Base-by-base conservation (phyloP, 1,140 invertebrate genomes). In the Alviniconcha marisindica region DNA sequence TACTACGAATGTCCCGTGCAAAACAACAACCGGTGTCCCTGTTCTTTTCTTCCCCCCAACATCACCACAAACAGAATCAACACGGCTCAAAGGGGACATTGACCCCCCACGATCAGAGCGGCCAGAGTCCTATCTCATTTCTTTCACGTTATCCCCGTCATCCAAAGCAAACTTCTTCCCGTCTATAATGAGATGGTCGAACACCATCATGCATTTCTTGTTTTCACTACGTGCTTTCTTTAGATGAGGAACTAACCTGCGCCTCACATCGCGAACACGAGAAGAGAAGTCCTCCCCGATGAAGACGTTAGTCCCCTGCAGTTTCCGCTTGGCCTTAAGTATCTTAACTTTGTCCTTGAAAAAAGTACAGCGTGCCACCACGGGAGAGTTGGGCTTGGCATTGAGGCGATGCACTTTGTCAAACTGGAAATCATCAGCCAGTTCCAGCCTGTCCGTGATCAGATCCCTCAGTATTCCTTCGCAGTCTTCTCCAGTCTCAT, bases 231-330 rank as follows among this genome's bases (percentile, higher is more conserved):
- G 33, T 7, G 40, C 33, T 38, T 5, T 73, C 40, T 73, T 73
- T 36, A 73, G 33, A 14, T 73, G 71, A 12, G 33, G 36, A 73
- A 36, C 1, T 15, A 73, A 42, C 12, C 33, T 5, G 21, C 40
- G 33, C 33, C 71, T 36, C 10, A 73, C 40, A 33, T 73, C 33
- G 33, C 71, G 1, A 12, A 73, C 33, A 36, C 38, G 36, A 38
- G 14, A 36, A 73, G 66, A 73, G 14, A 73, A 73, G 71, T 73
- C 71, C 14, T 73, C 33, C 0, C 71, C 71, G 15, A 73, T 36
- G 71, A 0, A 38, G 12, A 73, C 12, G 31, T 73, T 38, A 7
- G 71, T 42, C n/a, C 71, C 71, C 12, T 31, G 36, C 0, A 73
- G 33, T 15, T 73, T 73, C 0, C 71, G 12, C 36, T 42, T 38